Percentiles rank a stretch among this genome's conserved stretches.
These are phyloP conservation scores for Brachyrhaphis roseni DNA, from an alignment of 2,797 vertebrate species.

Conservation along the genomic window DNA sequence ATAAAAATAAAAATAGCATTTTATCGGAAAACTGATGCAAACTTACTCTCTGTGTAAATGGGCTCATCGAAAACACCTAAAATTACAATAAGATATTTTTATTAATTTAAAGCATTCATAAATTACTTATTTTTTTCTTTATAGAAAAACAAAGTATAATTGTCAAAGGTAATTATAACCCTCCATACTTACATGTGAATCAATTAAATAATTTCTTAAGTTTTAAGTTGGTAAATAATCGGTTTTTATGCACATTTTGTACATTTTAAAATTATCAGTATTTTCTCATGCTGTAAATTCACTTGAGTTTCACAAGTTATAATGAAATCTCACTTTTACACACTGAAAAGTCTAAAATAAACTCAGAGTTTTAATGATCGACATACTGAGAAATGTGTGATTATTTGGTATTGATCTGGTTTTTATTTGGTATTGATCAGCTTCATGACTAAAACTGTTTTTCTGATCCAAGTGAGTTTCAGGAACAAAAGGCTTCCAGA, in stretches of 20 bases:
- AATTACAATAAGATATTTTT: neutral
- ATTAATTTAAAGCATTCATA: neutral
- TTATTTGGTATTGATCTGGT: too few relatives aligned
- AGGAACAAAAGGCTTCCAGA: neutral
- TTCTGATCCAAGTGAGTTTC: neutral
- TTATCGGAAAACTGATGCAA: too few relatives aligned
- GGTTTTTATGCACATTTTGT: neutral
- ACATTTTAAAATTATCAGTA: neutral
- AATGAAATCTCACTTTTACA: neutral
- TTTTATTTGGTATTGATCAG: too few relatives aligned
- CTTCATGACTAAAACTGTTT: neutral
- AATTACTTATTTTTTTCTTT: neutral
- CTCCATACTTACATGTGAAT: neutral
- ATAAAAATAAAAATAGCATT: too few relatives aligned
- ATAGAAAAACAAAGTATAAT: neutral
- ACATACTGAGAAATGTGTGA: neutral
- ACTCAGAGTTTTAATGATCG: too few relatives aligned
- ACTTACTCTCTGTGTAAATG: neutral
- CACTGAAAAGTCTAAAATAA: neutral
- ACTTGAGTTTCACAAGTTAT: too few relatives aligned
- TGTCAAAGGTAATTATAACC: neutral
- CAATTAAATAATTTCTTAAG: neutral
- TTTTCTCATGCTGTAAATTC: neutral
- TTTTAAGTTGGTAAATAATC: neutral
- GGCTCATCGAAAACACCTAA: neutral